These are phyloP conservation scores for Alethe diademata DNA, from an alignment of 2,113 vertebrate genomes.

Conservation along the genomic window DNA sequence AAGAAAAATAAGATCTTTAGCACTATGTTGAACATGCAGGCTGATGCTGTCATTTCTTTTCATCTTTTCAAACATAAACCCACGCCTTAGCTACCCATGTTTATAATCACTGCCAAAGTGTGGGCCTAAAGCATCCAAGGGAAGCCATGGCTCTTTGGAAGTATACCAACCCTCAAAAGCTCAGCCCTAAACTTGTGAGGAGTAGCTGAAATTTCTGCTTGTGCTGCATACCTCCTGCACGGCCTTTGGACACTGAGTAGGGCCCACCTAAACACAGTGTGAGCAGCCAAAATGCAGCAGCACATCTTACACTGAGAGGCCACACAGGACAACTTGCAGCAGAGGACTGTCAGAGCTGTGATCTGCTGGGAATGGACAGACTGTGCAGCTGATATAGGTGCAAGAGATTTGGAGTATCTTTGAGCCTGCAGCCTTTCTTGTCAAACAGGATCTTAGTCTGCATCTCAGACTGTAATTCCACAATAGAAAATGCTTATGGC, in stretches of 20 bases:
- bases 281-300: neutral
- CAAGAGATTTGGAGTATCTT: neutral
- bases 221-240: neutral
- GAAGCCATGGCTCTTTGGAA: neutral
- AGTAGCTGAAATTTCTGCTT: neutral
- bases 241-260: neutral
- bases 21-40: neutral
- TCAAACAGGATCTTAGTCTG: neutral
- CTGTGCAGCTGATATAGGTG: rapidly evolving
- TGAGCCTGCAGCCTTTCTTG: neutral
- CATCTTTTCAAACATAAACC: neutral
- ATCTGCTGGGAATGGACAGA: neutral
- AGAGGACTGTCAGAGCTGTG: neutral
- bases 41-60: neutral
- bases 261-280: neutral
- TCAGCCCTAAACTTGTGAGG: neutral
- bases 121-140: neutral
- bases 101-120: neutral
- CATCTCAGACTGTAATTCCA: neutral
- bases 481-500: neutral
- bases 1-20: neutral
- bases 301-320: neutral
- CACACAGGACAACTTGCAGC: neutral
- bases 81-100: neutral
- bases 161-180: neutral